phyloP scores from a whole-genome alignment of 1,140 invertebrate species.

The Belonocnema kinseyi region DNA sequence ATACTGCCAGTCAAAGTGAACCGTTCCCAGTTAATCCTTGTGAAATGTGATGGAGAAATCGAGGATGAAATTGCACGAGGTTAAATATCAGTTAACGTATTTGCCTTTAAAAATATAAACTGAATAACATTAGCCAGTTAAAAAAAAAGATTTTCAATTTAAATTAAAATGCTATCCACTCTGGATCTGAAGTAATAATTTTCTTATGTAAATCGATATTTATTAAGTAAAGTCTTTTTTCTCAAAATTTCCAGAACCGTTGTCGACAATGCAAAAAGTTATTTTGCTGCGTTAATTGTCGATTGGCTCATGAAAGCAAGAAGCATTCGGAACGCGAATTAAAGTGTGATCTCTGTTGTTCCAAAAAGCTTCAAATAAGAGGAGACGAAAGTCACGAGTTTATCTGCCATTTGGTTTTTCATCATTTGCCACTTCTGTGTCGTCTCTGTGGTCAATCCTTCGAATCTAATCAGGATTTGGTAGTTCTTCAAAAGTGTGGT shows the following conservation, averaged over 20 bases:
- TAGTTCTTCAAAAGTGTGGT: slow-evolving; percentile 42
- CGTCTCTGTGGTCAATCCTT: slow-evolving; percentile 55
- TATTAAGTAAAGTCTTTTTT: not conserved
- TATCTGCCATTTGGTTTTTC: slow-evolving; percentile 49
- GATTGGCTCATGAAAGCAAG: slow-evolving; percentile 51
- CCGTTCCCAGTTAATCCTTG: too few species aligned
- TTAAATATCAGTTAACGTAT: too few species aligned
- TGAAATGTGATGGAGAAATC: too few species aligned
- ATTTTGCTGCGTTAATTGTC: slow-evolving; percentile 57
- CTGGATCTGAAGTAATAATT: too few species aligned
- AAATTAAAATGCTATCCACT: too few species aligned
- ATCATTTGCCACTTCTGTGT: slow-evolving; percentile 58
- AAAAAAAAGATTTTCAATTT: too few species aligned
- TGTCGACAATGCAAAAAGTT: slow-evolving; percentile 56
- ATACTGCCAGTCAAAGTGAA: too few species aligned
- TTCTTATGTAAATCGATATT: not conserved
- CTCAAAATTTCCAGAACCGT: not conserved
- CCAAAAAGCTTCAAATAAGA: slow-evolving; percentile 48
- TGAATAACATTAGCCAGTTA: too few species aligned
- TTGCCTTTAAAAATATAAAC: too few species aligned
- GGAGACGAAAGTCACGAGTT: slow-evolving; percentile 47
- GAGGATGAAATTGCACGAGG: too few species aligned
- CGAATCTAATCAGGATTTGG: slow-evolving; percentile 41
- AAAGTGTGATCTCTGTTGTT: slow-evolving; percentile 52
- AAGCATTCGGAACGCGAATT: slow-evolving; percentile 52